phyloP scores from a whole-genome alignment of 2,113 vertebrate species.

The Vulpes lagopus region DNA sequence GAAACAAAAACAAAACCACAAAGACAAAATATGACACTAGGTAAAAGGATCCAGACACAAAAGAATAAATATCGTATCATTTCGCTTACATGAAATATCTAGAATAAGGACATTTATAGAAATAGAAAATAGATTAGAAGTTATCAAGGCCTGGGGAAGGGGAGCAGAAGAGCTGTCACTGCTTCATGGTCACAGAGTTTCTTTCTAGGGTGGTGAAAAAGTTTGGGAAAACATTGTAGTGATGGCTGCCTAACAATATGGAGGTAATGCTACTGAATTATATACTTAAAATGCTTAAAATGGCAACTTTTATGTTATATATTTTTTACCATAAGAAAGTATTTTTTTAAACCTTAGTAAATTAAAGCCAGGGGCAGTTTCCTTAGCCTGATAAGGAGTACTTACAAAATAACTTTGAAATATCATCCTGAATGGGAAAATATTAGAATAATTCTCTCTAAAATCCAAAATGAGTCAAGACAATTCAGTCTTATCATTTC shows the following conservation, averaged over 20 bases:
- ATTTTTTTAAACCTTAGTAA: neutral
- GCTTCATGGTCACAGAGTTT: neutral
- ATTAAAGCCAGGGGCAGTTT: neutral
- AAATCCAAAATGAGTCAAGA: conserved; percentile 1
- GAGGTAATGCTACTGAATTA: neutral
- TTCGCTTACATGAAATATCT: neutral
- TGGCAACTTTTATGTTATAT: neutral
- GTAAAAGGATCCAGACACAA: neutral
- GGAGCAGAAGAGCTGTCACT: neutral
- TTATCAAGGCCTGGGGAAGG: neutral
- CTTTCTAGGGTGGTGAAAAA: neutral
- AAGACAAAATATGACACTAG: neutral
- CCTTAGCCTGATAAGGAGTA: conserved; percentile 19
- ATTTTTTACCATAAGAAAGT: neutral
- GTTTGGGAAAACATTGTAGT: neutral
- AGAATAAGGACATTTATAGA: neutral
- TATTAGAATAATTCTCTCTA: conserved; percentile 5
- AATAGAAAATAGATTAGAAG: neutral
- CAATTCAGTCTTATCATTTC: neutral
- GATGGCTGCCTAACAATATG: neutral
- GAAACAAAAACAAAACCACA: neutral
- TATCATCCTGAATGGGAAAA: neutral
- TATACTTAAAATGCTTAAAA: neutral
- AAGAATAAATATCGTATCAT: neutral
- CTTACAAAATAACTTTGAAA: conserved; percentile 34